Percentiles rank a stretch among this genome's conserved stretches.
phyloP scores from a whole-genome alignment of 2,797 vertebrate genomes.

The Fratercula arctica region DNA sequence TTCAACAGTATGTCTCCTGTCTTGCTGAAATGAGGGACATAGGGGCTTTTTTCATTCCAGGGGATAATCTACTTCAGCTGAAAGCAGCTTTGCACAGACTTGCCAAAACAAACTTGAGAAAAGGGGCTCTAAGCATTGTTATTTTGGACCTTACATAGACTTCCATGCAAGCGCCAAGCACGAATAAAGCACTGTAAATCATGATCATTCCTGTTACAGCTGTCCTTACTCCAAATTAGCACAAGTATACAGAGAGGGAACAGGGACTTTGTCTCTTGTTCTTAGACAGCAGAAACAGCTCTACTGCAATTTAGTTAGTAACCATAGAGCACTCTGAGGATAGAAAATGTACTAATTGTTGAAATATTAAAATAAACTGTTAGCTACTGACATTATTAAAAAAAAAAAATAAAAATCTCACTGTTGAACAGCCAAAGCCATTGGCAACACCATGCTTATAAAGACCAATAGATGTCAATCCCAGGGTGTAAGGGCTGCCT shows the following conservation, averaged over 20 bases:
- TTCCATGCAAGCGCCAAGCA: not conserved
- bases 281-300: not conserved
- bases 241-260: accelerated
- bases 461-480: conserved; percentile 80
- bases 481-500: conserved; percentile 81
- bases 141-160: not conserved
- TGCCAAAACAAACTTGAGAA: not conserved
- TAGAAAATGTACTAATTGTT: not conserved
- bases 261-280: not conserved
- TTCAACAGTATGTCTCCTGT: not conserved
- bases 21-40: not conserved
- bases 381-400: not conserved
- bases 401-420: conserved; percentile 69
- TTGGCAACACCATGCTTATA: conserved; percentile 84
- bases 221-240: not conserved
- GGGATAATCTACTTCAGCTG: not conserved
- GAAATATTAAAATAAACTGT: not conserved
- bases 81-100: not conserved
- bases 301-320: not conserved
- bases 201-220: accelerated
- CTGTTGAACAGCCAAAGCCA: conserved; percentile 85
- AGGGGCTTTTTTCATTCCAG: not conserved
- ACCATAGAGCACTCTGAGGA: not conserved
- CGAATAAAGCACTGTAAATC: not conserved
- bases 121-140: not conserved